phyloP scores from a whole-genome alignment of 2,797 vertebrate genomes.

The Alosa sapidissima region DNA sequence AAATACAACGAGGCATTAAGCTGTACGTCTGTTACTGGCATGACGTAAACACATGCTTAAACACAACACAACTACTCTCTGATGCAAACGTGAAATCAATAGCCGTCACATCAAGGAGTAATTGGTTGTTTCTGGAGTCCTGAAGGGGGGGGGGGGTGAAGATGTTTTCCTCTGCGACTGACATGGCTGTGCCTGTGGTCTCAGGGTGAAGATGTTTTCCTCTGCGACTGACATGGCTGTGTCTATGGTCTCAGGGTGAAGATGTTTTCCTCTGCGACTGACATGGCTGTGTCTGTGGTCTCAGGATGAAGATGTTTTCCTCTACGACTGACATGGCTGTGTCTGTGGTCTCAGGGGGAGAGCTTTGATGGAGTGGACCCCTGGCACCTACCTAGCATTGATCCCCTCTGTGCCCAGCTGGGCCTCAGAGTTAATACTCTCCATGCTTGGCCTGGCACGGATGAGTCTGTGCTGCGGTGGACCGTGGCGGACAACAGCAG shows the following conservation, averaged over 20 bases:
- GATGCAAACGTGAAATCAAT: not conserved
- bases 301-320: conserved; percentile 3
- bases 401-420: not conserved
- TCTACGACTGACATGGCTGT: not conserved
- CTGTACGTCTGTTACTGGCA: not conserved
- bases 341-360: not conserved
- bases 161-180: not conserved
- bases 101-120: not conserved
- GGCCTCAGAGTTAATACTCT: not conserved
- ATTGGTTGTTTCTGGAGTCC: not conserved
- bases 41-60: not conserved
- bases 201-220: too few relatives aligned
- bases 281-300: not conserved
- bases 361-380: not conserved
- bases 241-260: too few relatives aligned
- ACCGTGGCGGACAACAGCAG: not conserved
- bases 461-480: not conserved
- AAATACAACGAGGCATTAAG: not conserved
- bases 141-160: not conserved
- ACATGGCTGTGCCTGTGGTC: not conserved
- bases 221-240: too few relatives aligned
- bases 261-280: not conserved
- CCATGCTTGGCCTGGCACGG: not conserved
- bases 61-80: not conserved
- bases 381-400: conserved; percentile 9